Evolutionary conservation across 2,888 invertebrate species (phyloP), one percentile per base, ranked within the genome.

Genomic region (Tyria jacobaeae): DNA sequence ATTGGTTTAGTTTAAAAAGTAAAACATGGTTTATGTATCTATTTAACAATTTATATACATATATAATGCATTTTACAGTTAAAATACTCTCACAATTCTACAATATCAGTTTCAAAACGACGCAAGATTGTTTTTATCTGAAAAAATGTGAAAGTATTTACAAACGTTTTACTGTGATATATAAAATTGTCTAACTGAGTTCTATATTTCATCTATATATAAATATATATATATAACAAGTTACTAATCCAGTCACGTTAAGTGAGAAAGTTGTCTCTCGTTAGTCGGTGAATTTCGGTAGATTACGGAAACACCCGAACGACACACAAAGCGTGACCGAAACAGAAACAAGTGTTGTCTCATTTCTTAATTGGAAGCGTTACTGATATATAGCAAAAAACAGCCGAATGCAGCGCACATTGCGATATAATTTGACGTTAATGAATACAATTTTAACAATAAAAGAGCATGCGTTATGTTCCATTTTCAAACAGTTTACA

Each of bases 181-280:
- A 61, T 61, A 56, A 52, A 61, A 35, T 61, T 55, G 49, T 55
- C 55, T 60, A 60, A 50, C 50, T 34, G 9, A 9, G 34, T 50
- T 44, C n/a, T 73, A 70, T 70, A 75, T 66, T 75, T 73, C 56
- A 57, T 63, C 64, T 73, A 74, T 17, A 55, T 54, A 54, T 62
- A 64, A 62, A 66, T 73, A 74, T 17, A 55, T 54, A 54, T 62
- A 64, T 62, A 66, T 61, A 73, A 72, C 62, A 72, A 69, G 66
- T 49, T 14, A 53, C 61, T n/a, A 31, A 44, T 21, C 55, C 44
- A 56, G 31, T 56, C 15, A 48, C 35, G 47, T 62, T 35, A 49
- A 59, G 49, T 62, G 31, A 35, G 48, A 27, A 37, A 60, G 39
- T 39, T 59, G n/a, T 34, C 71, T 60, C 62, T 66, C 21, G 58